Evolutionary conservation across 1,140 invertebrate species (phyloP).

Genomic region (Latrodectus geometricus): DNA sequence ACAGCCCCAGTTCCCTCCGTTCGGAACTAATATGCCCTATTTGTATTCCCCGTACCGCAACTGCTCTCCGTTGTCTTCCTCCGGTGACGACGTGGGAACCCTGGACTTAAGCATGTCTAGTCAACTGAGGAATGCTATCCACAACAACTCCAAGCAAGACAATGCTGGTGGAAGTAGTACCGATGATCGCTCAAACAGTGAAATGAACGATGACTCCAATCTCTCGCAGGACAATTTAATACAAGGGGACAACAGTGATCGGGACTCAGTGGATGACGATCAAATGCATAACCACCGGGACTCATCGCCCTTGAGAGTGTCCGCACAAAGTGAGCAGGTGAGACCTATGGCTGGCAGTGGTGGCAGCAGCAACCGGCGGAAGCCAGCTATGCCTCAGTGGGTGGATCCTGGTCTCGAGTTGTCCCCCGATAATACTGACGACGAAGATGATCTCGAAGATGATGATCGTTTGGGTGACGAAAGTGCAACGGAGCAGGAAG

Average conservation of each 20-base stretch:
- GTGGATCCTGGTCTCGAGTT: conserved; percentile 94
- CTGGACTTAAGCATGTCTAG: conserved; percentile 82
- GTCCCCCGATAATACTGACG: conserved; percentile 65
- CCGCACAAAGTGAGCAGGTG: not conserved
- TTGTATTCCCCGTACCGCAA: conserved; percentile 51
- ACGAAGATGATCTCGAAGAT: conserved; percentile 52
- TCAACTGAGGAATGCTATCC: conserved; percentile 50
- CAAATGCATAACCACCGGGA: not conserved
- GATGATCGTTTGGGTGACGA: conserved; percentile 49
- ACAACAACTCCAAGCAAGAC: conserved; percentile 15
- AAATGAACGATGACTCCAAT: conserved; percentile 59
- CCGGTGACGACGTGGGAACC: conserved; percentile 64
- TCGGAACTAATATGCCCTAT: conserved; percentile 26
- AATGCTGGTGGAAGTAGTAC: conserved; percentile 51
- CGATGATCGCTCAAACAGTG: conserved; percentile 54
- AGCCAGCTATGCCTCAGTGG: conserved; percentile 96
- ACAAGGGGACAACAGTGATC: conserved; percentile 39
- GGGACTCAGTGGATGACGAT: conserved; percentile 36
- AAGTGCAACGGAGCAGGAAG: conserved; percentile 39
- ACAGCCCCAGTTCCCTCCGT: conserved; percentile 27
- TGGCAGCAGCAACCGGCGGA: conserved; percentile 75
- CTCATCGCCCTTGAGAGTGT: conserved; percentile 29
- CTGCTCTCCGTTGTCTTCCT: conserved; percentile 53
- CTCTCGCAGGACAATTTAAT: conserved; percentile 41
- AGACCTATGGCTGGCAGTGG: conserved; percentile 1